These are phyloP conservation scores for Netelia inedita DNA, from an alignment of 2,888 invertebrate species.

Conservation along the genomic window DNA sequence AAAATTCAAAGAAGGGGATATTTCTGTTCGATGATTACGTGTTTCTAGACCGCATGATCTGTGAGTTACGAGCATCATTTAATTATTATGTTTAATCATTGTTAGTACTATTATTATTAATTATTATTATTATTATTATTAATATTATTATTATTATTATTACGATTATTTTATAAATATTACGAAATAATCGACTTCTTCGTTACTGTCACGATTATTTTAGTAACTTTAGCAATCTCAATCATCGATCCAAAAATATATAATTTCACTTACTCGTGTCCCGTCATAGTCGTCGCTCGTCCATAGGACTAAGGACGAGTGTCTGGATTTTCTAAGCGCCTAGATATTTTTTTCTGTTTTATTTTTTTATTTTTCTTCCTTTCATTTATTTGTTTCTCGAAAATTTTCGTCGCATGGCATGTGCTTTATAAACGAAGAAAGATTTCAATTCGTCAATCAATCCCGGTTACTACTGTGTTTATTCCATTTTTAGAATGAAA, in stretches of 20 bases:
- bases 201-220: conserved; percentile 71
- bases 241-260: conserved; percentile 16
- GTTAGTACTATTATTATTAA: conserved; percentile 69
- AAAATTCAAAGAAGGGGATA: conserved; percentile 25
- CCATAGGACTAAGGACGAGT: conserved; percentile 20
- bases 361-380: conserved; percentile 15
- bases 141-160: conserved; percentile 61
- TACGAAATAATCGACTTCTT: conserved; percentile 39
- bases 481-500: conserved; percentile 37
- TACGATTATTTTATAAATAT: conserved; percentile 63
- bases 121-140: conserved; percentile 70
- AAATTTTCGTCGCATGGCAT: conserved; percentile 80
- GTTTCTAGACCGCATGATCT: conserved; percentile 83
- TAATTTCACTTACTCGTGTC: conserved; percentile 15
- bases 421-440: conserved; percentile 74
- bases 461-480: conserved; percentile 47
- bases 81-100: conserved; percentile 73
- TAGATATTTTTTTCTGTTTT: conserved; percentile 42
- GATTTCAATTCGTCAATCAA: conserved; percentile 36
- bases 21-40: conserved; percentile 71
- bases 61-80: conserved; percentile 78
- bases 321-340: conserved; percentile 62
- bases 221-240: conserved; percentile 56
- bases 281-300: conserved; percentile 31
- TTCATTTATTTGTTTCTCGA: conserved; percentile 71